Evolutionary conservation across 2,797 vertebrate genomes (phyloP).

Genomic region (Octomys mimax): DNA sequence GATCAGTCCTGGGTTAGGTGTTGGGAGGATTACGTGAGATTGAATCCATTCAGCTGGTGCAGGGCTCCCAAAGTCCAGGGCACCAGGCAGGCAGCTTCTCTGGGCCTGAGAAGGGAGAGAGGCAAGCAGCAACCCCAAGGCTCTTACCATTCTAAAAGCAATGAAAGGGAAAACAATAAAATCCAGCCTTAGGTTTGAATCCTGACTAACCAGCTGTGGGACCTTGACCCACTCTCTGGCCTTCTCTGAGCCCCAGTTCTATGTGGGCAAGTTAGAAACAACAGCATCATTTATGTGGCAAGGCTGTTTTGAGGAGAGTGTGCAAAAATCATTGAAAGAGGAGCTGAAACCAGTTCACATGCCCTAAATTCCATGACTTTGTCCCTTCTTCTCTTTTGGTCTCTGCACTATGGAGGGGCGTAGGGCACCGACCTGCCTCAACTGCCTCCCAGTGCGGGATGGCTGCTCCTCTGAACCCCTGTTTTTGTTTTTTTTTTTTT

Average conservation of each 20-base stretch:
- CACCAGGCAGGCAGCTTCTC: neutral
- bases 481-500: neutral
- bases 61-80: rapidly evolving
- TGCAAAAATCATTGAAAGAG: neutral
- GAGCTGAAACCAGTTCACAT: neutral
- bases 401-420: neutral
- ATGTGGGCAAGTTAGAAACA: neutral
- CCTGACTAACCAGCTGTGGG: neutral
- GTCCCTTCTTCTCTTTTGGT: neutral
- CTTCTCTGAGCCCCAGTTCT: constrained; percentile 17
- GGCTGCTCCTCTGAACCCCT: neutral
- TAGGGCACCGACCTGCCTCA: neutral
- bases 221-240: neutral
- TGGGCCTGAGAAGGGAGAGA: neutral
- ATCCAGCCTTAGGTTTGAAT: neutral
- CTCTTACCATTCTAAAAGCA: neutral
- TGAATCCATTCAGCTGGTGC: rapidly evolving
- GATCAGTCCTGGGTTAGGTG: rapidly evolving
- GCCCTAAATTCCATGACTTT: rapidly evolving
- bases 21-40: neutral
- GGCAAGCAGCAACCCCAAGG: neutral
- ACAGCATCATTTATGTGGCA: neutral
- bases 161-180: neutral
- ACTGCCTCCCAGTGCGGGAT: neutral
- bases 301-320: neutral